These are phyloP conservation scores for Zoroaster sp. DNA, from an alignment of 53 echinoderm and acorn worm species.

Conservation along the genomic window DNA sequence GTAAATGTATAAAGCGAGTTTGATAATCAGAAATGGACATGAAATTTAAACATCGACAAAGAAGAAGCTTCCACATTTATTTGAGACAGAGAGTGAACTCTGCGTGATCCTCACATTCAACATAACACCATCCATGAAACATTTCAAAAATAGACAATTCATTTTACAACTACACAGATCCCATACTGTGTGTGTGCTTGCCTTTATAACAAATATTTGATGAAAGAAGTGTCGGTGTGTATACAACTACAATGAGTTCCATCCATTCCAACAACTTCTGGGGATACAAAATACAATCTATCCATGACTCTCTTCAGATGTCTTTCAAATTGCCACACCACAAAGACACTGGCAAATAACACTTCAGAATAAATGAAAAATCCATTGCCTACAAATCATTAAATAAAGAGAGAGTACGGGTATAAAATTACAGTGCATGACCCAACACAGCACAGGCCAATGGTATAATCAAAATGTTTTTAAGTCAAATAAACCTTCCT, in stretches of 20 bases:
- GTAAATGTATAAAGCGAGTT: too few relatives aligned
- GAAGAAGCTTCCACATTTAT: background rate
- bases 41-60: background rate
- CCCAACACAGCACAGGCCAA: background rate
- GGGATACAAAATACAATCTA: too few relatives aligned
- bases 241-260: too few relatives aligned
- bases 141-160: too few relatives aligned
- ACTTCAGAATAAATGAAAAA: slow-evolving; percentile 14
- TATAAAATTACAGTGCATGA: background rate
- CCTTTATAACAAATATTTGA: too few relatives aligned
- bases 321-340: slow-evolving; percentile 12
- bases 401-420: background rate
- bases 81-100: background rate
- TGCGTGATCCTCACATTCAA: too few relatives aligned
- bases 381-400: slow-evolving; percentile 3
- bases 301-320: background rate
- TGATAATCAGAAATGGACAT: too few relatives aligned
- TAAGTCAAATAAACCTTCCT: slow-evolving; percentile 18
- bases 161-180: too few relatives aligned
- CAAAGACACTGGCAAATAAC: background rate
- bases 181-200: too few relatives aligned
- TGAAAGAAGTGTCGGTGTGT: too few relatives aligned
- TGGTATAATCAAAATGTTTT: background rate
- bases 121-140: too few relatives aligned
- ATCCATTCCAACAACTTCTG: too few relatives aligned